phyloP scores from a whole-genome alignment of 1,140 invertebrate species.

The Lepidostoma basale region DNA sequence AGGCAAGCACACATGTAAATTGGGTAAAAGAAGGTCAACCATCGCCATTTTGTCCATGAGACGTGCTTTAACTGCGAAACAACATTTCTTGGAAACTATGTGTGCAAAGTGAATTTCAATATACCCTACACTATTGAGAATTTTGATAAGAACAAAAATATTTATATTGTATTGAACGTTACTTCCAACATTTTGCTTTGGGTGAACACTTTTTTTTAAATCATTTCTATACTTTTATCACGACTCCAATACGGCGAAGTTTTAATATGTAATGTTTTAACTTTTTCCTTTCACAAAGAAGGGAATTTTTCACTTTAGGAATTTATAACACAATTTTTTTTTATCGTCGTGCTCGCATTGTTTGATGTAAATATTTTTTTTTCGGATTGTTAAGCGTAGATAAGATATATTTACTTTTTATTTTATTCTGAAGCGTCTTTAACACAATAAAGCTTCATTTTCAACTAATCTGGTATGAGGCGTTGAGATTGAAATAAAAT shows the following conservation, averaged over 20 bases:
- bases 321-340: no score
- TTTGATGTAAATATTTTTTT: no score
- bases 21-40: background rate
- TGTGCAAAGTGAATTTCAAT: background rate
- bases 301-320: no score
- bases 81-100: background rate
- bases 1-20: background rate
- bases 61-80: background rate
- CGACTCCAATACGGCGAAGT: background rate
- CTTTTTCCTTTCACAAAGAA: background rate
- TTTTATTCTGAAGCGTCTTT: no score
- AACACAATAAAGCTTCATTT: no score
- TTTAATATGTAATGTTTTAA: background rate
- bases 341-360: no score
- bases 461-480: background rate
- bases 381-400: background rate
- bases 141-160: conserved; percentile 9
- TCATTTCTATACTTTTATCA: background rate
- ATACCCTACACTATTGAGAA: background rate
- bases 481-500: background rate
- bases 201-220: background rate
- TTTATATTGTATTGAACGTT: background rate
- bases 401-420: background rate
- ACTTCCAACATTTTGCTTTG: background rate
- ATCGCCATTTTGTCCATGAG: background rate